Percentiles rank a stretch among this genome's conserved stretches.
phyloP scores from a whole-genome alignment of 1,140 invertebrate species.

The Drosophila ogumai region DNA sequence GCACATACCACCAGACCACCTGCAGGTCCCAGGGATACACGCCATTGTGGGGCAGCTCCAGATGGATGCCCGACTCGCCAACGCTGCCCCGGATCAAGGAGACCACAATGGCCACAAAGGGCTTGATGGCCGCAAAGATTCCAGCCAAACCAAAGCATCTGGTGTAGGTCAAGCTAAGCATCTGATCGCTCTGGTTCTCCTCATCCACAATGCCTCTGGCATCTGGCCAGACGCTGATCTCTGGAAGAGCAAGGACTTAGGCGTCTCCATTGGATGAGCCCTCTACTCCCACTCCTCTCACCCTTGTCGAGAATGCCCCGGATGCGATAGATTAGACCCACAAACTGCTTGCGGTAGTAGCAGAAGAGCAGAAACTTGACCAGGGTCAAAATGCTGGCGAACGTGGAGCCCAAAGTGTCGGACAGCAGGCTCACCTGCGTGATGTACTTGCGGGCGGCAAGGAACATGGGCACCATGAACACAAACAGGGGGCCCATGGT shows the following conservation, averaged over 20 bases:
- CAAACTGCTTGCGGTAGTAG: slow-evolving; percentile 59
- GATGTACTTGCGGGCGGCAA: slow-evolving; percentile 43
- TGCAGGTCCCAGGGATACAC: slow-evolving; percentile 58
- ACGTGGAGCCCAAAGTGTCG: slow-evolving; percentile 57
- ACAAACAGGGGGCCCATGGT: slow-evolving; percentile 20
- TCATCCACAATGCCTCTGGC: slow-evolving; percentile 45
- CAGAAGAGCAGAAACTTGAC: slow-evolving; percentile 56
- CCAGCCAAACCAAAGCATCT: slow-evolving; percentile 51
- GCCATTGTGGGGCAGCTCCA: slow-evolving; percentile 59
- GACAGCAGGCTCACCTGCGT: slow-evolving; percentile 59
- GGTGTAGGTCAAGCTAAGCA: slow-evolving; percentile 56
- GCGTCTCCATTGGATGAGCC: background rate
- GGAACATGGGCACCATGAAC: slow-evolving; percentile 49
- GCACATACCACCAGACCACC: slow-evolving; percentile 37
- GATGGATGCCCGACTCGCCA: slow-evolving; percentile 8
- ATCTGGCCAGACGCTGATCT: slow-evolving; percentile 42
- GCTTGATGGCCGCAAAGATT: slow-evolving; percentile 58
- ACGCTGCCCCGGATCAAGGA: slow-evolving; percentile 27
- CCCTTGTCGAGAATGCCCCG: slow-evolving; percentile 49
- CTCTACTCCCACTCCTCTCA: slow-evolving; percentile 13
- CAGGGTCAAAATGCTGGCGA: slow-evolving; percentile 50
- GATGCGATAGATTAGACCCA: slow-evolving; percentile 54
- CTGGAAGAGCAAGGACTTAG: background rate
- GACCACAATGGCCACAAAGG: slow-evolving; percentile 49
- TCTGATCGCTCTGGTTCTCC: slow-evolving; percentile 62